These are phyloP conservation scores for Pteromalus puparum DNA, from an alignment of 1,140 invertebrate genomes.

Conservation along the genomic window DNA sequence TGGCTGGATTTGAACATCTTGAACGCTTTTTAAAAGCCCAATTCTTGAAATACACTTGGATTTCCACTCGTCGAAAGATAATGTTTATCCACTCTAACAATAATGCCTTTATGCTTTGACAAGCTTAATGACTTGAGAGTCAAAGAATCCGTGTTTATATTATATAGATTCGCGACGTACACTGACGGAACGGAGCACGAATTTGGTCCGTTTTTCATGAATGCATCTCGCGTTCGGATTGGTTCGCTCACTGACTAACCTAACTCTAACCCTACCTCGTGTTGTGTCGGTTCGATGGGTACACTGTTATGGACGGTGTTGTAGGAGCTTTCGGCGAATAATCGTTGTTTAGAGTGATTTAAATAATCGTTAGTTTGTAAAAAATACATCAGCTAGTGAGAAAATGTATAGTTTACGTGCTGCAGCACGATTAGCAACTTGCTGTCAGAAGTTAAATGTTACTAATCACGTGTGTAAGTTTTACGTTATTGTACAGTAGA, in stretches of 20 bases:
- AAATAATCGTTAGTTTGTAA: not conserved
- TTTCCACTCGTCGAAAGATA: not conserved
- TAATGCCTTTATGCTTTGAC: not conserved
- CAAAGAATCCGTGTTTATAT: slow-evolving; percentile 1
- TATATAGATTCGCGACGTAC: not conserved
- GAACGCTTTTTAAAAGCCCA: not conserved
- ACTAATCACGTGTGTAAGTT: slow-evolving; percentile 53
- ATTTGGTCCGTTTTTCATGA: not conserved
- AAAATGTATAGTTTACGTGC: slow-evolving; percentile 56
- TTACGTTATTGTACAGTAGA: not conserved
- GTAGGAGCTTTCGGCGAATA: not conserved
- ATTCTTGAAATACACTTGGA: not conserved
- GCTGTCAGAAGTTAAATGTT: slow-evolving; percentile 21
- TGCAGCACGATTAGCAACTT: slow-evolving; percentile 23
- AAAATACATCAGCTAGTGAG: not conserved
- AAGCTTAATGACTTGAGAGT: not conserved
- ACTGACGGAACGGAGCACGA: not conserved
- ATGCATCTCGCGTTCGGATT: not conserved
- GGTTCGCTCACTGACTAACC: not conserved
- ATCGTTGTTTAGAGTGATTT: not conserved
- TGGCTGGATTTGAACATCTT: slow-evolving; percentile 64
- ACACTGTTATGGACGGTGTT: not conserved
- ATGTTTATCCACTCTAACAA: not conserved
- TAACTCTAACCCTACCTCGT: slow-evolving; percentile 4
- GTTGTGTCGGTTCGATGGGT: too few relatives aligned